phyloP scores from a whole-genome alignment of 2,797 vertebrate genomes.

The Eidolon dupreanum region DNA sequence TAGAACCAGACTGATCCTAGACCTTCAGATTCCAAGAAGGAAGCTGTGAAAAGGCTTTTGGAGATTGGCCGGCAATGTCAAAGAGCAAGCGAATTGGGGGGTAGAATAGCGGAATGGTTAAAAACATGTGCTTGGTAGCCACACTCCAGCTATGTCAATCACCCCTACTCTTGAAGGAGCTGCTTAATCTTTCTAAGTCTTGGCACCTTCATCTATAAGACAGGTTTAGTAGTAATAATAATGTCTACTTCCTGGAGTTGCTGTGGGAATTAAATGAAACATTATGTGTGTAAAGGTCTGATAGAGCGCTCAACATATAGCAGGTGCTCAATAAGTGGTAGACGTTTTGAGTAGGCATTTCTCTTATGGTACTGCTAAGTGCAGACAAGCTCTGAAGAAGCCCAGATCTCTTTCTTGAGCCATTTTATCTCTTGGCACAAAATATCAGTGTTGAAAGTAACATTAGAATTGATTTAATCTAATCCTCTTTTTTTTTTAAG shows the following conservation, averaged over 20 bases:
- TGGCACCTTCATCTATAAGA: neutral
- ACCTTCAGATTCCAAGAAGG: neutral
- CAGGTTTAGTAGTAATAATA: neutral
- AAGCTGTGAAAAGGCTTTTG: neutral
- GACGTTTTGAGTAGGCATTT: neutral
- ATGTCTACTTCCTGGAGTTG: neutral
- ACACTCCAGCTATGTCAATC: neutral
- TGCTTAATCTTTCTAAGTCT: neutral
- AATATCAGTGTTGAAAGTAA: neutral
- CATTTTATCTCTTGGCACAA: neutral
- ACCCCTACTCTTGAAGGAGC: neutral
- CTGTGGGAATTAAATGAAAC: neutral
- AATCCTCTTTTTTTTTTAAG: slow-evolving; percentile 17
- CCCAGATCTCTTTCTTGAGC: neutral
- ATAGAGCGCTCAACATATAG: neutral
- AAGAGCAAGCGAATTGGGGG: neutral
- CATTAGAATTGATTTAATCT: neutral
- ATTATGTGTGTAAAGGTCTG: neutral
- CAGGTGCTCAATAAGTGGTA: neutral
- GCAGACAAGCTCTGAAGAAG: neutral
- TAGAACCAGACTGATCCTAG: neutral
- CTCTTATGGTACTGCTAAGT: neutral
- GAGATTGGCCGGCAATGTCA: neutral
- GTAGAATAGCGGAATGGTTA: neutral
- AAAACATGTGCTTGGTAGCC: neutral